These are phyloP conservation scores for Leuctra nigra DNA, from an alignment of 2,888 invertebrate species.

Conservation along the genomic window DNA sequence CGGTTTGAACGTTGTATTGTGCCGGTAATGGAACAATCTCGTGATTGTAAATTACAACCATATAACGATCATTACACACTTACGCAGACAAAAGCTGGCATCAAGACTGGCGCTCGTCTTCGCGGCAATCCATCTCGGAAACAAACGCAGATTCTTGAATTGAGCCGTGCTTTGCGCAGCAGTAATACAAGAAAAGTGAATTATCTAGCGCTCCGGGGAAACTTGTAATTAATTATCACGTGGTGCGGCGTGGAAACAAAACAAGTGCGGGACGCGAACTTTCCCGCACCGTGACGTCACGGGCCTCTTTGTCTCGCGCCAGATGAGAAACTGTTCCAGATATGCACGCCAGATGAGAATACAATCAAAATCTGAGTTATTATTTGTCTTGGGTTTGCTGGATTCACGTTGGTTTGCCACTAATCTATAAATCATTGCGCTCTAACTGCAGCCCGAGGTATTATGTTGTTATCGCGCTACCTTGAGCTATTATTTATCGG, in stretches of 20 bases:
- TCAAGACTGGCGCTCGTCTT: too few species aligned
- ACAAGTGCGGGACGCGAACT: conserved; percentile 18
- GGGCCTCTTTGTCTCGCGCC: too few species aligned
- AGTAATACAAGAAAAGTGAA: conserved; percentile 24
- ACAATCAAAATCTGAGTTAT: neutral
- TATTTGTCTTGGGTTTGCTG: neutral
- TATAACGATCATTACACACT: too few species aligned
- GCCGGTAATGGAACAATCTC: too few species aligned
- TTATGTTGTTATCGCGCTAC: too few species aligned
- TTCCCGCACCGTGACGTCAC: too few species aligned
- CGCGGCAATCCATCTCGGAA: conserved; percentile 3
- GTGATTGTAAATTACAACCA: too few species aligned
- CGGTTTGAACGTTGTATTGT: too few species aligned
- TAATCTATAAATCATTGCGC: conserved; percentile 8
- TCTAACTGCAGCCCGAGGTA: too few species aligned
- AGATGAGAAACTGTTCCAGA: too few species aligned
- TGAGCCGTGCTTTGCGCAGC: neutral
- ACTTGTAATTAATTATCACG: conserved; percentile 26
- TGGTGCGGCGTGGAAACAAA: conserved; percentile 19
- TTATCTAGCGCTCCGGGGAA: conserved; percentile 13
- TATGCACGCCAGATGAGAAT: neutral
- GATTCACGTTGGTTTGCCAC: neutral
- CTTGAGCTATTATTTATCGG: too few species aligned
- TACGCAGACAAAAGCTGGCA: too few species aligned
- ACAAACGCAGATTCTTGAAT: conserved; percentile 13